phyloP scores from a whole-genome alignment of 2,113 vertebrate species.

The Tupaia chinensis region DNA sequence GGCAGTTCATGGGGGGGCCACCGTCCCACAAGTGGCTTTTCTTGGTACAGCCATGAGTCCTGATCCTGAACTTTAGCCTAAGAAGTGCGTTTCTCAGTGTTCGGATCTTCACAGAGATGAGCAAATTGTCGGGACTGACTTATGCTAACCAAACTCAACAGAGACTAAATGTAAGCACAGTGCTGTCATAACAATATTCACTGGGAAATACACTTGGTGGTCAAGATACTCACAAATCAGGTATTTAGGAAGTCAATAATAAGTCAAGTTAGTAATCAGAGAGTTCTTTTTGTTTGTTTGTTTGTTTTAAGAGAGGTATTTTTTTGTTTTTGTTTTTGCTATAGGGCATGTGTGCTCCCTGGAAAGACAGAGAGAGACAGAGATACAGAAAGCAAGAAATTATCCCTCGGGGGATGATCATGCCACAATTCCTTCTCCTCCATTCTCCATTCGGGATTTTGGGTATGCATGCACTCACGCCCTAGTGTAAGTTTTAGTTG shows the following conservation, averaged over 20 bases:
- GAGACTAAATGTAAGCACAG: neutral
- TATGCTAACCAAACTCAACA: neutral
- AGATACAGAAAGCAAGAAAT: too few species aligned
- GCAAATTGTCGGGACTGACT: neutral
- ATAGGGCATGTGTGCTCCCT: too few species aligned
- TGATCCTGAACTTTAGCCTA: neutral
- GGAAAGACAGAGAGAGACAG: too few species aligned
- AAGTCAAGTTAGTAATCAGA: neutral
- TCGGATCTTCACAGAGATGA: neutral
- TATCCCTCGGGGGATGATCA: too few species aligned
- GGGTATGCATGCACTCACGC: too few species aligned
- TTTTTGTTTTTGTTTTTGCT: too few species aligned
- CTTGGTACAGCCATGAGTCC: accelerated
- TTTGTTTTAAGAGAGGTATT: too few species aligned
- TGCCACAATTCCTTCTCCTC: too few species aligned
- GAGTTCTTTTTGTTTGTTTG: too few species aligned
- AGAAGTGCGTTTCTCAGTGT: neutral
- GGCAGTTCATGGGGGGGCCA: too few species aligned
- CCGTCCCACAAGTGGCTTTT: neutral
- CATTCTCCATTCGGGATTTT: too few species aligned
- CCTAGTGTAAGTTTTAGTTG: too few species aligned
- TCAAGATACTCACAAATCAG: conserved; percentile 4
- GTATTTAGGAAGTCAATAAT: neutral
- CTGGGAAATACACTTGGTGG: neutral
- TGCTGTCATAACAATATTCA: neutral